Conservation (phyloP, 2,888 invertebrate species). For the Heliconius aoede region DNA sequence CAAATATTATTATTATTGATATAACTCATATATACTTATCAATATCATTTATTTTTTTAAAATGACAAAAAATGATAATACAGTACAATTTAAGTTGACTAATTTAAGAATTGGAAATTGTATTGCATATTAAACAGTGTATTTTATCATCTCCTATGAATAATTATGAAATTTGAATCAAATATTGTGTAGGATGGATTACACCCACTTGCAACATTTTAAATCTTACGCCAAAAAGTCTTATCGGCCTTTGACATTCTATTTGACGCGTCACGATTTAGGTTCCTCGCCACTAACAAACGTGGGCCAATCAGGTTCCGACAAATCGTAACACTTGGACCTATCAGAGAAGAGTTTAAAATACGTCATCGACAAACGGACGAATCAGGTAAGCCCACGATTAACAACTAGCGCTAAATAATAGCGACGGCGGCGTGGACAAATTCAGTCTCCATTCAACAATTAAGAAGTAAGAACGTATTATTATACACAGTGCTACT, state of each 20-base stretch:
- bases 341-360: conserved; percentile 67
- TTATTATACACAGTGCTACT: conserved; percentile 25
- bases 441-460: conserved; percentile 77
- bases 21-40: neutral
- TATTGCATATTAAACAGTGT: neutral
- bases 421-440: conserved; percentile 73
- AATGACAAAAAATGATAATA: neutral
- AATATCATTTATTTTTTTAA: neutral
- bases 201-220: conserved; percentile 52
- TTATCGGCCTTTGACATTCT: conserved; percentile 49
- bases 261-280: conserved; percentile 36
- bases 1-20: no score
- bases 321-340: conserved; percentile 82
- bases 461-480: conserved; percentile 62
- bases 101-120: neutral
- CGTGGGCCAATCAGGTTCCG: conserved; percentile 87
- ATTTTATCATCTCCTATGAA: neutral
- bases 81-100: neutral
- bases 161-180: conserved; percentile 6
- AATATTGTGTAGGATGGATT: conserved; percentile 27
- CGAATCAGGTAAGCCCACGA: conserved; percentile 86
- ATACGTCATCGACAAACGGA: conserved; percentile 72
- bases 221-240: conserved; percentile 66
- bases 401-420: conserved; percentile 82
- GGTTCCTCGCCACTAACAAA: conserved; percentile 68